Evolutionary conservation across 2,888 invertebrate species (phyloP).

Genomic region (Mimachlamys varia): DNA sequence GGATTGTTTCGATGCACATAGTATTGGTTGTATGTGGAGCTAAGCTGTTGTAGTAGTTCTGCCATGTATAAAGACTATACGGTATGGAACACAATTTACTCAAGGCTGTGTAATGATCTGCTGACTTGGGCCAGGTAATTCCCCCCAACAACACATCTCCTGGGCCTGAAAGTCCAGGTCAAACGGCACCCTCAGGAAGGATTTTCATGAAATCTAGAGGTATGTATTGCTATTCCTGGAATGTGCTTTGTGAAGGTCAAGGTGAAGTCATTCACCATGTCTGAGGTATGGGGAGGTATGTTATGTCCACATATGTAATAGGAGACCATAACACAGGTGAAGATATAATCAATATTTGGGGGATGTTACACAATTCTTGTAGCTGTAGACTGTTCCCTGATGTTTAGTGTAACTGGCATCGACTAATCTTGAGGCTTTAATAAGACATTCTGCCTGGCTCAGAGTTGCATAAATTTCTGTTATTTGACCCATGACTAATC

Average conservation of each 20-base stretch:
- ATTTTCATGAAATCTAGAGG: slow-evolving; percentile 36
- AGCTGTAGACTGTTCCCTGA: no score
- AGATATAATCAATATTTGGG: not conserved
- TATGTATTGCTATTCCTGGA: not conserved
- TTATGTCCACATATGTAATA: not conserved
- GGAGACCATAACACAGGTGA: not conserved
- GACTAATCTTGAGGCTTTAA: no score
- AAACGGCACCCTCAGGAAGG: not conserved
- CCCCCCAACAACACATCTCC: not conserved
- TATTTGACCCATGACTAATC: no score
- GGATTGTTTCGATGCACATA: slow-evolving; percentile 25
- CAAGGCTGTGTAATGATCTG: not conserved
- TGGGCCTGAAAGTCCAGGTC: slow-evolving; percentile 20
- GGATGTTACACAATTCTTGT: no score
- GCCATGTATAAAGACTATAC: not conserved
- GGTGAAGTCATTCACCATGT: not conserved
- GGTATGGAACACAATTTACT: not conserved
- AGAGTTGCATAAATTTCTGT: no score
- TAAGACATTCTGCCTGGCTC: no score
- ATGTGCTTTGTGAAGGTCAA: slow-evolving; percentile 12
- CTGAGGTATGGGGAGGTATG: not conserved
- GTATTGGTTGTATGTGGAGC: not conserved
- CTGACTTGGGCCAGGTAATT: not conserved
- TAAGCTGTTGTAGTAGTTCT: slow-evolving; percentile 28
- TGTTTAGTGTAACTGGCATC: no score